Percentiles rank a stretch among this genome's conserved stretches.
phyloP scores from a whole-genome alignment of 2,113 vertebrate genomes.

The Chiloscyllium plagiosum region DNA sequence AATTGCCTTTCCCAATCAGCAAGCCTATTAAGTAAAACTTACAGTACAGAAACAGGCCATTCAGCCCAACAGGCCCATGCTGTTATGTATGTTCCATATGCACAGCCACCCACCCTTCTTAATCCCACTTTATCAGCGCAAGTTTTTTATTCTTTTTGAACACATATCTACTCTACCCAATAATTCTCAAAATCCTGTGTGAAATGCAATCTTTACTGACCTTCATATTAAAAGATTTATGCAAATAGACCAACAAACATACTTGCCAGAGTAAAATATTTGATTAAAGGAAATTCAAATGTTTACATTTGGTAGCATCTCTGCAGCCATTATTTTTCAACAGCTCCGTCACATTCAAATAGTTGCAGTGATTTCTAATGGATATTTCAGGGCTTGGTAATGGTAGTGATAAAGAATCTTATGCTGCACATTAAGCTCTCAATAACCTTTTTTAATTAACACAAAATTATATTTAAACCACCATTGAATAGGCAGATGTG shows the following conservation, averaged over 20 bases:
- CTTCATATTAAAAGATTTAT: background rate
- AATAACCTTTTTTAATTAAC: constrained; percentile 12
- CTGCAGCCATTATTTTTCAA: background rate
- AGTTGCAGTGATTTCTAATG: background rate
- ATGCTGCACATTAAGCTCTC: background rate
- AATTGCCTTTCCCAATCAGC: background rate
- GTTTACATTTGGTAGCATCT: background rate
- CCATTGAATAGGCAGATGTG: background rate
- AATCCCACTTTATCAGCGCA: background rate
- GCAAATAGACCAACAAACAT: background rate
- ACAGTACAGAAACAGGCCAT: background rate
- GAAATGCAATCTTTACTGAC: background rate
- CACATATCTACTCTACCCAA: background rate
- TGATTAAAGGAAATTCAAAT: background rate
- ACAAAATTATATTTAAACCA: background rate
- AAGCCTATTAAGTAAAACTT: background rate
- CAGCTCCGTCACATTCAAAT: background rate
- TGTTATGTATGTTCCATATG: background rate
- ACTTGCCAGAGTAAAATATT: background rate
- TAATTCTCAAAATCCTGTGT: background rate
- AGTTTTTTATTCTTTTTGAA: background rate
- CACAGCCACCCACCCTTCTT: background rate
- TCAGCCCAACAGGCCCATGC: background rate
- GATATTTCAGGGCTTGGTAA: background rate
- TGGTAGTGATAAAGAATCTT: background rate